A percentile compares a stretch with the other conserved stretches of the same genome.
Conservation (phyloP, 2,113 vertebrate species). For the Proteles cristata region DNA sequence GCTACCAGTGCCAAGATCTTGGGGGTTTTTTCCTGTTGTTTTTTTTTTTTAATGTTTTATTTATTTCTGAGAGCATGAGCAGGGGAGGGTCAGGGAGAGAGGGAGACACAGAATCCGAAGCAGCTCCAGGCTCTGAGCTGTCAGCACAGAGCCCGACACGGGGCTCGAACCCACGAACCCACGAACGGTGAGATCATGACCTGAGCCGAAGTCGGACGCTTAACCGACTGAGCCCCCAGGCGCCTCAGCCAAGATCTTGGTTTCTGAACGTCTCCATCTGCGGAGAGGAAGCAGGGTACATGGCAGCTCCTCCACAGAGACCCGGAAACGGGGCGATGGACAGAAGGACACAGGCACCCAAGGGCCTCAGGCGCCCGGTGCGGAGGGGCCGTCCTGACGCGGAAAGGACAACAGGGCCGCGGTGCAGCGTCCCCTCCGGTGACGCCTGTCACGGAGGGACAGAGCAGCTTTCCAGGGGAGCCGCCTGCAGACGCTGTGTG, state of each 20-base stretch:
- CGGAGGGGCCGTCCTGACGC: neutral
- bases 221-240: too few species aligned
- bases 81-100: too few species aligned
- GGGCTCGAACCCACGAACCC: too few species aligned
- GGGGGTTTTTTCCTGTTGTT: too few species aligned
- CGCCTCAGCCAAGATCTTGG: neutral
- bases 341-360: rapidly evolving
- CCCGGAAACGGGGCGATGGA: neutral
- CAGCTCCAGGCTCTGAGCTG: too few species aligned
- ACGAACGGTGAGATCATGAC: too few species aligned
- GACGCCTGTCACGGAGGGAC: too few species aligned
- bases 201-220: too few species aligned
- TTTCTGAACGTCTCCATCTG: neutral
- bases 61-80: too few species aligned
- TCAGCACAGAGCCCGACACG: too few species aligned
- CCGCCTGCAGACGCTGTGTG: neutral
- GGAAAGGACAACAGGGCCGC: neutral
- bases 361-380: neutral
- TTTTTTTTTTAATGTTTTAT: too few species aligned
- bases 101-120: too few species aligned
- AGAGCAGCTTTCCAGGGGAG: neutral
- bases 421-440: rapidly evolving
- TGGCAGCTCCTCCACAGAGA: rapidly evolving
- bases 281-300: neutral
- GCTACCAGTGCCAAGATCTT: neutral